phyloP scores from a whole-genome alignment of 2,888 invertebrate species.

The Exocentrus adspersus region DNA sequence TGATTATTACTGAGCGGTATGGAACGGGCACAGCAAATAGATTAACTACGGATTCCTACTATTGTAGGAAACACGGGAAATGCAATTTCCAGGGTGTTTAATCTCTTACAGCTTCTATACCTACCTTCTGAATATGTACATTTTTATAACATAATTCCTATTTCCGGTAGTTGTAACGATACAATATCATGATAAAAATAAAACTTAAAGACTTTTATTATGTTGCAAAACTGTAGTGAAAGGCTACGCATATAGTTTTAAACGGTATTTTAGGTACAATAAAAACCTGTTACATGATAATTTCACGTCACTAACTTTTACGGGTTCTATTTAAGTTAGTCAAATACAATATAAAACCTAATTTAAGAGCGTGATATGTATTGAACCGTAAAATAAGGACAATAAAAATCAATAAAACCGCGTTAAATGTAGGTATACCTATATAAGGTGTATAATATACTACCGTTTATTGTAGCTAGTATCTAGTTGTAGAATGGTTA shows the following conservation, averaged over 20 bases:
- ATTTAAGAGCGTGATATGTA: slow-evolving; percentile 3
- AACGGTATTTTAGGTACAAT: neutral
- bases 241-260: neutral
- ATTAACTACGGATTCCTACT: neutral
- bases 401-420: slow-evolving; percentile 12
- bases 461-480: neutral
- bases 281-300: neutral
- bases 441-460: slow-evolving; percentile 5
- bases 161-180: no score
- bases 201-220: no score
- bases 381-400: neutral
- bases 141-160: no score
- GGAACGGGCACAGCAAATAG: neutral
- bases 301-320: neutral
- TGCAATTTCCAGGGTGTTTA: neutral
- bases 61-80: neutral
- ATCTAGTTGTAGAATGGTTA: slow-evolving; percentile 11
- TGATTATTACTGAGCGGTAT: slow-evolving; percentile 6
- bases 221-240: neutral
- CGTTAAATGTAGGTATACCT: slow-evolving; percentile 6
- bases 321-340: neutral
- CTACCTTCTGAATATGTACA: no score
- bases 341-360: slow-evolving; percentile 8
- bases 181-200: no score
- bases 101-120: no score